Evolutionary conservation across 1,140 invertebrate genomes (phyloP).

Genomic region (Delia radicum): DNA sequence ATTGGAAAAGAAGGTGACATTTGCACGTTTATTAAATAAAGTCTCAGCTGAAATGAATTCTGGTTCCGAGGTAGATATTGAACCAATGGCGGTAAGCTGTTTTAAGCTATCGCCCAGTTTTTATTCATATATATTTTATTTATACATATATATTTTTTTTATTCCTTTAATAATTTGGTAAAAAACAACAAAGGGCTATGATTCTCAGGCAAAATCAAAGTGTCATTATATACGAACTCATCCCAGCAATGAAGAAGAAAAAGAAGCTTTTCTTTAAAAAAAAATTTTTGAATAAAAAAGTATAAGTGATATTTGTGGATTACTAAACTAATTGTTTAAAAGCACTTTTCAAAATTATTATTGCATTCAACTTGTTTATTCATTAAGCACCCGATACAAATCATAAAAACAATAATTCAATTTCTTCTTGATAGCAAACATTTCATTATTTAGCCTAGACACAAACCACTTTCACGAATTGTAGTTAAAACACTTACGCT

Average conservation of each 20-base stretch:
- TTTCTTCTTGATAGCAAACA: background rate
- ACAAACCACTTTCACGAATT: background rate
- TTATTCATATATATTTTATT: background rate
- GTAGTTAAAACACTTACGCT: background rate
- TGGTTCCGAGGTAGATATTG: conserved; percentile 61
- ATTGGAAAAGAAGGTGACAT: conserved; percentile 74
- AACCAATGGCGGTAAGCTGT: conserved; percentile 28
- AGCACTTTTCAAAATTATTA: conserved; percentile 11
- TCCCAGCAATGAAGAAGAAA: conserved; percentile 17
- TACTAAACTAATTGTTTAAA: background rate
- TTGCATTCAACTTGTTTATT: background rate
- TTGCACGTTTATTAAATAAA: conserved; percentile 70
- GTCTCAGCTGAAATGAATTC: conserved; percentile 73
- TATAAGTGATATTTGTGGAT: background rate
- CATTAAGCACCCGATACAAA: background rate
- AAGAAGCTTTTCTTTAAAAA: conserved; percentile 28
- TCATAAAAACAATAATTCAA: too few relatives aligned
- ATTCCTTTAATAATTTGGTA: background rate
- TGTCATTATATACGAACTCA: conserved; percentile 10
- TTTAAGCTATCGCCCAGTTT: background rate
- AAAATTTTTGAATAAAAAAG: conserved; percentile 13
- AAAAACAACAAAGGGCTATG: background rate
- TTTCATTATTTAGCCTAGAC: background rate
- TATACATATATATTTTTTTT: background rate
- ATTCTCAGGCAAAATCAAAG: conserved; percentile 31